Evolutionary conservation across 2,113 vertebrate species (phyloP).

Genomic region (Myotis yumanensis): DNA sequence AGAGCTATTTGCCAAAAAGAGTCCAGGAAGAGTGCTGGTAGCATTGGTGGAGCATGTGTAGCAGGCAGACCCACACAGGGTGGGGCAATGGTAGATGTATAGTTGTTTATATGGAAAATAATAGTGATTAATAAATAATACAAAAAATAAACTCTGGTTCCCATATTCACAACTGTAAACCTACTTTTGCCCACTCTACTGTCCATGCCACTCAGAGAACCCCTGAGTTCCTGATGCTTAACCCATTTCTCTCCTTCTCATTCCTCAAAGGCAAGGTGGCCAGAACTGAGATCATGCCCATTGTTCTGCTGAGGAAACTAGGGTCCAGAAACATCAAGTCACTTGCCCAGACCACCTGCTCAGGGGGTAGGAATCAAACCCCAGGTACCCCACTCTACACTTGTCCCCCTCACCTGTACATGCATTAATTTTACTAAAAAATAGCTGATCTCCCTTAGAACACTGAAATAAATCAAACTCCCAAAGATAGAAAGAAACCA

Average conservation of each 20-base stretch:
- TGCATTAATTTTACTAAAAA: neutral
- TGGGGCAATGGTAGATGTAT: neutral
- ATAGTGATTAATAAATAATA: neutral
- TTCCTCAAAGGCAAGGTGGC: neutral
- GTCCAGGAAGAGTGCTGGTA: neutral
- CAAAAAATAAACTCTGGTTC: neutral
- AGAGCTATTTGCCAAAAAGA: neutral
- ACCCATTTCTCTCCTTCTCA: neutral
- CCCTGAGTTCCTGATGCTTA: neutral
- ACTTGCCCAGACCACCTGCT: neutral
- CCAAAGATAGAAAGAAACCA: neutral
- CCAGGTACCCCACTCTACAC: rapidly evolving
- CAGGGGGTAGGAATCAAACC: neutral
- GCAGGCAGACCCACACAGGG: neutral
- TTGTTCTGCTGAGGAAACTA: neutral
- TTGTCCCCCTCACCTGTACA: neutral
- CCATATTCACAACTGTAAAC: neutral
- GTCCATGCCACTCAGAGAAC: neutral
- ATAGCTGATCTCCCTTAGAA: neutral
- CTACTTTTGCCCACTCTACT: neutral
- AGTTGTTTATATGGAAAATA: neutral
- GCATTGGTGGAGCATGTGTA: rapidly evolving
- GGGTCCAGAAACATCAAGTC: neutral
- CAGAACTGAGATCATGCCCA: neutral
- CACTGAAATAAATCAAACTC: neutral